phyloP scores from a whole-genome alignment of 2,888 invertebrate species.

The Volucella inflata region DNA sequence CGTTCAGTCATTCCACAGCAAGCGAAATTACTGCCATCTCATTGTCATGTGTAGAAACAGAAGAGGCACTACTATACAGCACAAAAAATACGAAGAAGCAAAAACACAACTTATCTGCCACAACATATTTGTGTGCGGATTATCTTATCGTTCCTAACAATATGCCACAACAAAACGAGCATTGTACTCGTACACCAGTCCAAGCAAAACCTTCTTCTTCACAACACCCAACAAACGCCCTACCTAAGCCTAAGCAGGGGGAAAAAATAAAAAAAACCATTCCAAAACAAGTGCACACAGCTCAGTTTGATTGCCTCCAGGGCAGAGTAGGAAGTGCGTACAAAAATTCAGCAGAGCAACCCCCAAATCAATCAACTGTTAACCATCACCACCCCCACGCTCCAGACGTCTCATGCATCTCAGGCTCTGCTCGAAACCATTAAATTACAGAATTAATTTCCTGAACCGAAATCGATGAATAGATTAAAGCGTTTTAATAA shows the following conservation, averaged over 20 bases:
- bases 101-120: slow-evolving; percentile 13
- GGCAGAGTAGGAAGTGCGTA: background rate
- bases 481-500: slow-evolving; percentile 68
- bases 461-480: slow-evolving; percentile 68
- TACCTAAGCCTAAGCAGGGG: slow-evolving; percentile 21
- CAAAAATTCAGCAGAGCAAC: slow-evolving; percentile 44
- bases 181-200: background rate
- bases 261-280: slow-evolving; percentile 22
- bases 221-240: background rate
- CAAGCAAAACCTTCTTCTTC: background rate
- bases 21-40: slow-evolving; percentile 14
- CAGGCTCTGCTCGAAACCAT: slow-evolving; percentile 41
- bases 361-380: slow-evolving; percentile 59
- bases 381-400: slow-evolving; percentile 23
- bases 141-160: slow-evolving; percentile 58
- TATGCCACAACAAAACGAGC: slow-evolving; percentile 46
- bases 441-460: slow-evolving; percentile 69
- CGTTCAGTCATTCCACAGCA: no score
- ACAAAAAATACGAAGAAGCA: no score
- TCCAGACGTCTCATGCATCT: background rate
- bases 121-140: slow-evolving; percentile 18
- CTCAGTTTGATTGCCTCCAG: no score
- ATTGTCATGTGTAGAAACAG: slow-evolving; percentile 1
- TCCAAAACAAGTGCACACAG: slow-evolving; percentile 10
- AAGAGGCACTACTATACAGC: background rate